Percentiles rank a stretch among this genome's conserved stretches.
These are phyloP conservation scores for Catharus minimus DNA, from an alignment of 2,113 vertebrate genomes.

Conservation along the genomic window DNA sequence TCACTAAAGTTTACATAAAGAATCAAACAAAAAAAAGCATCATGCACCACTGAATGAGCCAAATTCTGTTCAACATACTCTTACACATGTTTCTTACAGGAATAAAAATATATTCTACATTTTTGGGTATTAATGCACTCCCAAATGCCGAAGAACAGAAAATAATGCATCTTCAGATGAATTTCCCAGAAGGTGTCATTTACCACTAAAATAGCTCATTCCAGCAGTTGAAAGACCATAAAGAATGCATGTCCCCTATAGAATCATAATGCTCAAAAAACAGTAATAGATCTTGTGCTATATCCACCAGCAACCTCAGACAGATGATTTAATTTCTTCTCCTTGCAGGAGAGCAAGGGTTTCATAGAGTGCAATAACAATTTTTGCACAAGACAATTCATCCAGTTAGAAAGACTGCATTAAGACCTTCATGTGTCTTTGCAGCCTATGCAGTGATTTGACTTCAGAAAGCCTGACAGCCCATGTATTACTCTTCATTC, in stretches of 20 bases:
- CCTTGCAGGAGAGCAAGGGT: slow-evolving; percentile 32
- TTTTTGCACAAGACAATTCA: slow-evolving; percentile 70
- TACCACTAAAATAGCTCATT: slow-evolving; percentile 69
- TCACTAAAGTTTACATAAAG: neutral
- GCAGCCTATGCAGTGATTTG: neutral
- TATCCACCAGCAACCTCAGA: slow-evolving; percentile 69
- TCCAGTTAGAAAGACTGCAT: slow-evolving; percentile 41
- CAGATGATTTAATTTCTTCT: slow-evolving; percentile 67
- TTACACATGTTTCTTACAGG: neutral
- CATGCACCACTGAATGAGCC: neutral
- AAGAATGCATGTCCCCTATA: slow-evolving; percentile 60
- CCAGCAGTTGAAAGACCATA: slow-evolving; percentile 61
- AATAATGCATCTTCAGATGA: slow-evolving; percentile 24
- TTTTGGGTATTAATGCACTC: neutral
- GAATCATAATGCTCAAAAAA: slow-evolving; percentile 63
- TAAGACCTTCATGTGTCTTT: slow-evolving; percentile 39
- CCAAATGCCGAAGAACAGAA: neutral
- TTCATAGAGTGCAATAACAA: slow-evolving; percentile 64
- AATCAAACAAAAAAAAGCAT: neutral
- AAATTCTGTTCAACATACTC: slow-evolving; percentile 11
- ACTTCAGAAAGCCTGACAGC: slow-evolving; percentile 38
- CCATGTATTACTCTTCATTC: neutral
- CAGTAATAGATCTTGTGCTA: slow-evolving; percentile 64
- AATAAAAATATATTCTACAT: slow-evolving; percentile 11
- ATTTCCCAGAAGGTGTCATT: slow-evolving; percentile 62